Conservation (phyloP, 2,113 vertebrate species). For the Vulpes vulpes region DNA sequence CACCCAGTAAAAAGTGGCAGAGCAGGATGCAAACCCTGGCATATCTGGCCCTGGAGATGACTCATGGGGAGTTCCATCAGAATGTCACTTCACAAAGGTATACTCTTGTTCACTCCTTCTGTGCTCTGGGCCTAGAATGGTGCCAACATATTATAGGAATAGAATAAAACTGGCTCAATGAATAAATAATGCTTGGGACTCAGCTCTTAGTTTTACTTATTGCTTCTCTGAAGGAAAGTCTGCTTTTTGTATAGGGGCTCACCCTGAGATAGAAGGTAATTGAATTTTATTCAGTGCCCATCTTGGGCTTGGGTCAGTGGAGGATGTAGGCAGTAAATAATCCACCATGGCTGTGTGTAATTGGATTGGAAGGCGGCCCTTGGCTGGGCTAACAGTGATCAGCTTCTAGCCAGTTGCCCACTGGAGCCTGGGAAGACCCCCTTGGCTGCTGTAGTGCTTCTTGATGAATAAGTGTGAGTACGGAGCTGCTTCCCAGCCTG, state of each 20-base stretch:
- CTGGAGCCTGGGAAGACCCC: slow-evolving; percentile 70
- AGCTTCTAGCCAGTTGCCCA: slow-evolving; percentile 61
- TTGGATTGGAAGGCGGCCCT: slow-evolving; percentile 83
- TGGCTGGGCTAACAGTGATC: slow-evolving; percentile 68
- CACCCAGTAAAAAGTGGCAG: background rate
- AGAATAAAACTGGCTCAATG: background rate
- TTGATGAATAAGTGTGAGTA: slow-evolving; percentile 60
- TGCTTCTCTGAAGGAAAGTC: background rate
- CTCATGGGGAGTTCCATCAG: background rate
- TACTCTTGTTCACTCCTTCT: background rate
- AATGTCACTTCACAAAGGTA: accelerated
- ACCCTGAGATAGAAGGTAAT: background rate
- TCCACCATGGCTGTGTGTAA: slow-evolving; percentile 75
- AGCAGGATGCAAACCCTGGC: background rate
- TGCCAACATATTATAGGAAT: background rate
- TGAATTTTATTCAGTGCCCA: background rate
- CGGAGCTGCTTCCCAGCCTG: slow-evolving; percentile 37
- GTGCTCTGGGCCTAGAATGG: background rate
- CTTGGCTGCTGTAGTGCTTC: slow-evolving; percentile 43
- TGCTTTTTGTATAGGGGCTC: background rate
- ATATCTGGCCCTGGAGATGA: background rate
- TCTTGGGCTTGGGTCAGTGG: slow-evolving; percentile 24
- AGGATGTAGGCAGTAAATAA: slow-evolving; percentile 58
- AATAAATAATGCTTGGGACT: background rate
- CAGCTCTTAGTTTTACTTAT: background rate